These are phyloP conservation scores for Platysteira castanea DNA, from an alignment of 2,113 vertebrate species.

Conservation along the genomic window DNA sequence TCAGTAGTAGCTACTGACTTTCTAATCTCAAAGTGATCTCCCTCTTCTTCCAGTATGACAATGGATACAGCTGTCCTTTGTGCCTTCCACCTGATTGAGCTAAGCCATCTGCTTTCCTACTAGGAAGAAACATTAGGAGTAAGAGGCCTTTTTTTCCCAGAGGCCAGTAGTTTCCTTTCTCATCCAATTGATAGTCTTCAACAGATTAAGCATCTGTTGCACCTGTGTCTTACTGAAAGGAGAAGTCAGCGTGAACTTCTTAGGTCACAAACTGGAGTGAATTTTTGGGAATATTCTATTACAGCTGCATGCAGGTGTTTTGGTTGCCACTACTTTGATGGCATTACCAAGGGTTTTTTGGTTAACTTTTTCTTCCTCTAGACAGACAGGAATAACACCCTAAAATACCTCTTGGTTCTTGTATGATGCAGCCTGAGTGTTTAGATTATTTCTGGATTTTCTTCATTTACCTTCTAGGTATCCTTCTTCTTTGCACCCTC, in stretches of 20 bases:
- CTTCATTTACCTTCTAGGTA: not conserved
- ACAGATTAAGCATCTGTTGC: not conserved
- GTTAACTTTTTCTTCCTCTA: not conserved
- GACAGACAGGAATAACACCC: not conserved
- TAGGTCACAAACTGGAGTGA: not conserved
- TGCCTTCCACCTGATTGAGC: not conserved
- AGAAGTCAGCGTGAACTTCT: not conserved
- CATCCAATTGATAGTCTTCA: not conserved
- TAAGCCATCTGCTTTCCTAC: conserved; percentile 21
- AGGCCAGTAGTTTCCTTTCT: conserved; percentile 3
- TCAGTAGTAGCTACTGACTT: not conserved
- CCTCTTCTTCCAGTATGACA: not conserved
- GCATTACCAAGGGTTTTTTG: not conserved
- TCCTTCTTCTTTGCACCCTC: not conserved
- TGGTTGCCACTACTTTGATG: not conserved
- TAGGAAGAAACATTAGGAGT: not conserved
- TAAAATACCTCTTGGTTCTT: not conserved
- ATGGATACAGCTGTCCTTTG: not conserved
- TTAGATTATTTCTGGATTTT: not conserved
- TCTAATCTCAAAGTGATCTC: not conserved
- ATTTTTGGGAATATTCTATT: not conserved
- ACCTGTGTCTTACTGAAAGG: not conserved
- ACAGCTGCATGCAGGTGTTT: not conserved
- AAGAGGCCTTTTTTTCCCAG: not conserved
- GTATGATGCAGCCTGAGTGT: not conserved